These are phyloP conservation scores for Tipula lateralis DNA, from an alignment of 2,888 invertebrate species.

Conservation along the genomic window DNA sequence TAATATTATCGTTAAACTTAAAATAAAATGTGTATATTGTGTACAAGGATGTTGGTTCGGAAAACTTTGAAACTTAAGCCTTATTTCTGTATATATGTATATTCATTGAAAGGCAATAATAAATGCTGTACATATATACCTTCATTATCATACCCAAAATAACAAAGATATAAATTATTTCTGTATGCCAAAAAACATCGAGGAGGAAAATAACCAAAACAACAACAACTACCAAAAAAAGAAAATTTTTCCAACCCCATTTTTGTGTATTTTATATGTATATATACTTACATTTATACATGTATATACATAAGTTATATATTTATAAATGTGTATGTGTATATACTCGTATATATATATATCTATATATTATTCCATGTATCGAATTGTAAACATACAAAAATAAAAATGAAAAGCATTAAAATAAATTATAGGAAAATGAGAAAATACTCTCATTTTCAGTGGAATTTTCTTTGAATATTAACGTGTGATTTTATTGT, in stretches of 20 bases:
- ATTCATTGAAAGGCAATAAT: constrained; percentile 11
- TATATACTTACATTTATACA: background rate
- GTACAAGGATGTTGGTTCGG: background rate
- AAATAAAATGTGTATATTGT: background rate
- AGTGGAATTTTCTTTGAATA: constrained; percentile 27
- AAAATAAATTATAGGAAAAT: constrained; percentile 25
- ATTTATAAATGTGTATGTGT: background rate
- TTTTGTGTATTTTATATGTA: background rate
- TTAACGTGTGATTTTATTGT: constrained; percentile 20
- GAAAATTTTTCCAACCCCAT: background rate
- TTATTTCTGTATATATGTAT: background rate
- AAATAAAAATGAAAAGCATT: constrained; percentile 21
- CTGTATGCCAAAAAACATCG: background rate
- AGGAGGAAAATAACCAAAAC: background rate
- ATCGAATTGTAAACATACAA: constrained; percentile 27
- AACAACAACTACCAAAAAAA: background rate
- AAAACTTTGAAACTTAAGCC: constrained; percentile 11
- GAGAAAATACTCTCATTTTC: constrained; percentile 29
- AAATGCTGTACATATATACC: background rate
- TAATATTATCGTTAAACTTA: background rate
- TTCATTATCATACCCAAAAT: constrained; percentile 24
- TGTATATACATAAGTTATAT: background rate
- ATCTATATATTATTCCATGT: constrained; percentile 20
- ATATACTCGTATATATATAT: background rate
- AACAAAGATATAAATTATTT: constrained; percentile 24